A percentile compares a stretch with the other conserved stretches of the same genome.
Conservation (phyloP, 1,140 invertebrate species). For the Aphidius ervi region DNA sequence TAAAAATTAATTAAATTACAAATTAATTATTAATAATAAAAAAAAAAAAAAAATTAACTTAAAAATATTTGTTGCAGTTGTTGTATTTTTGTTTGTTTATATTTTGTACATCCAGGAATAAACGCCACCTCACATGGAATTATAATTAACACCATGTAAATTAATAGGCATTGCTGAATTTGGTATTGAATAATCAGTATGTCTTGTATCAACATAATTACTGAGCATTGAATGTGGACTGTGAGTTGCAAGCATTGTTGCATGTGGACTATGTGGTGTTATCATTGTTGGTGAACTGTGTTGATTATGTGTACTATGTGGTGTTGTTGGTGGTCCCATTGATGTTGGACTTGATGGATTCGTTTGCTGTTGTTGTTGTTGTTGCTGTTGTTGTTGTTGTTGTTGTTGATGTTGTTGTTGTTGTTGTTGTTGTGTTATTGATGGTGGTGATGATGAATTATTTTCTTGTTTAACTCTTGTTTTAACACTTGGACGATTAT, state of each 20-base stretch:
- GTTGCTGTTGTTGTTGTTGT: constrained; percentile 55
- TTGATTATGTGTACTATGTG: constrained; percentile 47
- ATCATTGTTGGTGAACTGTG: constrained; percentile 49
- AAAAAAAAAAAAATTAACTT: too few species aligned
- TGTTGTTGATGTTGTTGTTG: constrained; percentile 51
- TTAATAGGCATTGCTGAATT: constrained; percentile 60
- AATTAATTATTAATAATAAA: too few species aligned
- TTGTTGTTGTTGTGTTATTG: constrained; percentile 41
- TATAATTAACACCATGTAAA: constrained; percentile 69
- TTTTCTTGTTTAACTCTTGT: constrained; percentile 63
- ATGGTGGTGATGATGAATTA: constrained; percentile 37
- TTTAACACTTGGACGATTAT: constrained; percentile 69
- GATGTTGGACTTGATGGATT: constrained; percentile 52
- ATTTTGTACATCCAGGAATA: constrained; percentile 21
- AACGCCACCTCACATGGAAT: constrained; percentile 60
- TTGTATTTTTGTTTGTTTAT: too few species aligned
- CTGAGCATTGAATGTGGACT: constrained; percentile 43
- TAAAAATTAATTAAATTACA: too few species aligned
- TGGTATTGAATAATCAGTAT: constrained; percentile 44
- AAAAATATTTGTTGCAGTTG: too few species aligned
- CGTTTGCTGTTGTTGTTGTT: constrained; percentile 32
- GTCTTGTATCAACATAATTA: constrained; percentile 43
- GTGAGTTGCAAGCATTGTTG: constrained; percentile 48
- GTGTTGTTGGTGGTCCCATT: constrained; percentile 54
- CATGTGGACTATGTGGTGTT: constrained; percentile 41